phyloP scores from a whole-genome alignment of 2,113 vertebrate genomes.

The Craseonycteris thonglongyai region DNA sequence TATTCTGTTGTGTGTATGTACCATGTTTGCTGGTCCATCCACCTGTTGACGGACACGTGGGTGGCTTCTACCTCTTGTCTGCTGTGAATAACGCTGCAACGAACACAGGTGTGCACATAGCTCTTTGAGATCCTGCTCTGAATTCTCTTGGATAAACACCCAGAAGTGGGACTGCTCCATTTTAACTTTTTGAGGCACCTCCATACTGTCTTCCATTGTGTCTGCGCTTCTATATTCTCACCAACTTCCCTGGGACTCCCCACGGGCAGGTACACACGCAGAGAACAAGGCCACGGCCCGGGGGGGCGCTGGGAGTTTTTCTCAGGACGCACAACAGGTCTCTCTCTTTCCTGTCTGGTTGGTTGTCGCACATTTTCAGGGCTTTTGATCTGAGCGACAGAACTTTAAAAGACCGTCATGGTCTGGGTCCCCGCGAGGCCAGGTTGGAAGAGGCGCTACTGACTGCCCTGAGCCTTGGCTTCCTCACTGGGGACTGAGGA shows the following conservation, averaged over 20 bases:
- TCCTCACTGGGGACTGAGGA: neutral
- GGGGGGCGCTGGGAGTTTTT: neutral
- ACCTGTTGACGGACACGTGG: too few species aligned
- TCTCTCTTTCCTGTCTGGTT: neutral
- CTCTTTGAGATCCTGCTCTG: neutral
- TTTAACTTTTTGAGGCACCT: too few species aligned
- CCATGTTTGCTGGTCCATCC: neutral
- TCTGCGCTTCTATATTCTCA: too few species aligned
- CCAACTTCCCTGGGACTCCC: too few species aligned
- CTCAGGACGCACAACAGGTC: neutral
- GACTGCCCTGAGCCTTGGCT: neutral
- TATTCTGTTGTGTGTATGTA: accelerated
- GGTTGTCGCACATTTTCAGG: neutral
- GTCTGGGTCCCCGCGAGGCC: neutral
- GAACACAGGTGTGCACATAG: accelerated
- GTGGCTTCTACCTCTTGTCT: neutral
- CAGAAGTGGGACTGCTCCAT: too few species aligned
- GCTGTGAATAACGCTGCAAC: neutral
- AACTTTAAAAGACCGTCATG: neutral
- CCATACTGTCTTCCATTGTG: too few species aligned
- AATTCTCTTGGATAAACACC: neutral
- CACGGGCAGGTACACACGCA: neutral
- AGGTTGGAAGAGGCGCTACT: neutral
- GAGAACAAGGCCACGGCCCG: neutral
- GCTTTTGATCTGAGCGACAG: neutral